phyloP scores from a whole-genome alignment of 35 echinoderm and acorn worm genomes.

The Eucidaris tribuloides region DNA sequence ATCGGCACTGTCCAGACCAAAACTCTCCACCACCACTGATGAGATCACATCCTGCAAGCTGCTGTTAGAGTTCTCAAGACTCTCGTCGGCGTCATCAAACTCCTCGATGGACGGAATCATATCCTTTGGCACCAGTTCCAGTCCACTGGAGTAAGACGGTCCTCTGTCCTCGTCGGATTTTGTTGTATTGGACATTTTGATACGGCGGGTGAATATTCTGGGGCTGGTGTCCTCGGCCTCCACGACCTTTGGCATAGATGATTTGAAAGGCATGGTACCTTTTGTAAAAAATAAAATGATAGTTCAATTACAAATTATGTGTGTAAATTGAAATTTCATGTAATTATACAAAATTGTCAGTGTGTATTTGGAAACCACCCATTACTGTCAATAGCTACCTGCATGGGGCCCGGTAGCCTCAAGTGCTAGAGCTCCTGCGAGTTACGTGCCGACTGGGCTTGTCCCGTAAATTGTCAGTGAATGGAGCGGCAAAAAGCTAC shows the following conservation, averaged over 20 bases:
- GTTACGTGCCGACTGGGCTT: no score
- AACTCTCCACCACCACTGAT: constrained; percentile 2
- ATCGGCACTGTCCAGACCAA: background rate
- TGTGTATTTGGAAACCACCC: no score
- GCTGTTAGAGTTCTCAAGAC: background rate
- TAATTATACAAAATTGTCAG: no score
- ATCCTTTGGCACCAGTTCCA: background rate
- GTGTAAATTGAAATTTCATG: no score
- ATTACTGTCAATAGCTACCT: no score
- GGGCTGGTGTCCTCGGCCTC: constrained; percentile 8
- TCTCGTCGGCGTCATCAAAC: constrained; percentile 10
- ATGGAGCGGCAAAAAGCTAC: no score
- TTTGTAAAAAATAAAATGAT: no score
- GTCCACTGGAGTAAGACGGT: background rate
- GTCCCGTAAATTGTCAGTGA: no score
- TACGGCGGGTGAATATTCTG: background rate
- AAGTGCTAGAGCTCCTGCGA: no score
- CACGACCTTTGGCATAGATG: constrained; percentile 5
- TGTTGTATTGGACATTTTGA: background rate
- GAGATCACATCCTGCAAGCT: constrained; percentile 11
- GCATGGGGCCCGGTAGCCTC: no score
- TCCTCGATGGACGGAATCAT: constrained; percentile 19
- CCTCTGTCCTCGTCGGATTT: background rate
- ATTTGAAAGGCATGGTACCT: background rate
- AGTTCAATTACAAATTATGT: no score